These are phyloP conservation scores for Drosophila pegasa DNA, from an alignment of 2,888 invertebrate species.

Conservation along the genomic window DNA sequence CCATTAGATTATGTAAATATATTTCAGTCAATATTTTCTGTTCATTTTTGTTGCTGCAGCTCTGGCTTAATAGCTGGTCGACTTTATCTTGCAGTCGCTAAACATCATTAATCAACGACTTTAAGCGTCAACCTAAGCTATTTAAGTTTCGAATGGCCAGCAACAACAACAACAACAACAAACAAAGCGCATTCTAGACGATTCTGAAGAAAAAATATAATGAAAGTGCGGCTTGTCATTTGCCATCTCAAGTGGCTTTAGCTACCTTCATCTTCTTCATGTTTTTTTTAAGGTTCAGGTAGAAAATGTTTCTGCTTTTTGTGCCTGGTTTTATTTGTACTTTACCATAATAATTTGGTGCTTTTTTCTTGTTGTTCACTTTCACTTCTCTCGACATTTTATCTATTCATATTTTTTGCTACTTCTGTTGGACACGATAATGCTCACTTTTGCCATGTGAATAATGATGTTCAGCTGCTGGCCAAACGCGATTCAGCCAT, in stretches of 20 bases:
- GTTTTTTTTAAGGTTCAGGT: constrained; percentile 2
- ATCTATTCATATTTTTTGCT: constrained; percentile 20
- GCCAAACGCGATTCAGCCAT: constrained; percentile 39
- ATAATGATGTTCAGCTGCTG: constrained; percentile 70
- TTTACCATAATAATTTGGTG: constrained; percentile 9
- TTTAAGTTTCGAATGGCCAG: constrained; percentile 2
- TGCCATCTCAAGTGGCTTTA: neutral
- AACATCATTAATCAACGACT: constrained; percentile 41
- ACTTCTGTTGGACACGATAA: constrained; percentile 54
- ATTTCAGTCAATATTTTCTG: neutral
- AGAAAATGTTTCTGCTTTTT: neutral
- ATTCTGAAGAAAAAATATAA: neutral
- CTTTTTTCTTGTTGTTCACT: constrained; percentile 9
- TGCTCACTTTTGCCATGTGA: constrained; percentile 65
- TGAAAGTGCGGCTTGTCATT: constrained; percentile 8
- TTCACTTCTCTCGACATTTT: constrained; percentile 13
- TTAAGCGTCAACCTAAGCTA: constrained; percentile 10
- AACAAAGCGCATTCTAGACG: constrained; percentile 12
- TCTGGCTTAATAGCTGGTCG: neutral
- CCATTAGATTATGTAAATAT: neutral
- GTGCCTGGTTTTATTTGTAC: constrained; percentile 2
- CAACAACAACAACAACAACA: neutral
- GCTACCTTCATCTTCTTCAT: neutral
- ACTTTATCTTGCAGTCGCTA: neutral
- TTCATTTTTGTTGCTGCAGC: neutral